Conservation (phyloP, 2,888 invertebrate genomes). For the Ectobius pallidus region DNA sequence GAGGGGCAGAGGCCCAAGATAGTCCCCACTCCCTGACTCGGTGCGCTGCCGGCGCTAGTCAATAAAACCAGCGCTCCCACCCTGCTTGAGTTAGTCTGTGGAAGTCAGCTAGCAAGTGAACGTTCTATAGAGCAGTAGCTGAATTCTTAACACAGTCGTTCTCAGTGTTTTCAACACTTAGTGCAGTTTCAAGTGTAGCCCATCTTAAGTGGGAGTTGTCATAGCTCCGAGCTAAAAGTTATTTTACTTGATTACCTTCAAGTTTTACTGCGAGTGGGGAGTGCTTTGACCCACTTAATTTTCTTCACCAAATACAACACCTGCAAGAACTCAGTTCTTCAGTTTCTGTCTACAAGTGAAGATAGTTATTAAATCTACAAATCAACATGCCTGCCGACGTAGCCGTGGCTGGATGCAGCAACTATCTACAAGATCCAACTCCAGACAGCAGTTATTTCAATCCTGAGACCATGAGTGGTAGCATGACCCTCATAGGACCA, state of each 20-base stretch:
- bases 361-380: neutral
- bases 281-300: slow-evolving; percentile 1
- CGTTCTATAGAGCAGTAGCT: too few relatives aligned
- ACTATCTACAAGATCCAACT: slow-evolving; percentile 47
- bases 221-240: too few relatives aligned
- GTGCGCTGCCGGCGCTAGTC: slow-evolving; percentile 2
- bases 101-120: neutral
- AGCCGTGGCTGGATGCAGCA: slow-evolving; percentile 48
- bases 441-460: slow-evolving; percentile 57
- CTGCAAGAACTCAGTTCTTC: neutral
- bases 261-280: neutral
- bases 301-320: too few relatives aligned
- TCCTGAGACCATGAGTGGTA: slow-evolving; percentile 68
- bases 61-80: neutral
- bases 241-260: neutral
- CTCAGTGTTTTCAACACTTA: too few relatives aligned
- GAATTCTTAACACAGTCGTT: neutral
- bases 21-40: neutral
- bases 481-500: slow-evolving; percentile 63
- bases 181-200: too few relatives aligned
- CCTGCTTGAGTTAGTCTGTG: neutral
- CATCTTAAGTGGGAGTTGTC: too few relatives aligned
- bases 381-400: slow-evolving; percentile 57
- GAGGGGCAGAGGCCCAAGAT: neutral
- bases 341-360: neutral